These are phyloP conservation scores for Cassiopea andromeda DNA, from an alignment of 30 jellyfish, hydroid and myxozoan genomes.

Conservation along the genomic window DNA sequence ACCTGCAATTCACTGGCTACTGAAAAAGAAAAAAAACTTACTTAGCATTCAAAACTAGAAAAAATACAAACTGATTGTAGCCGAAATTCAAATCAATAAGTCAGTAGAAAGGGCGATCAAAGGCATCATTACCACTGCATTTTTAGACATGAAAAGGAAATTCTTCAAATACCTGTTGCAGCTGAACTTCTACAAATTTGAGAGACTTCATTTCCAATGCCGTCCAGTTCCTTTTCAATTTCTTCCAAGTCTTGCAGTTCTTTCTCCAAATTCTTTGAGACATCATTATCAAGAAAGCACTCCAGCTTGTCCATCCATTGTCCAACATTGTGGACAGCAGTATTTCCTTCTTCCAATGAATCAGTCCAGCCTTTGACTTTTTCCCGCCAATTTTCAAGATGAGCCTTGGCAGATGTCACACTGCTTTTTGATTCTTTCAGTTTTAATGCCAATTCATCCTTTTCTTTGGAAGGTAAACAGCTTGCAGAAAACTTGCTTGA, in stretches of 20 bases:
- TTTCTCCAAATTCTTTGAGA: neutral
- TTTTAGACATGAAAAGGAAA: too few species aligned
- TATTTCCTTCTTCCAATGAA: neutral
- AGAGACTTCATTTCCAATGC: conserved; percentile 1
- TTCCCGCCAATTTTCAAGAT: neutral
- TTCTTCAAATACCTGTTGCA: neutral
- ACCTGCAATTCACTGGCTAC: conserved; percentile 2
- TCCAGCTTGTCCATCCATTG: conserved; percentile 17
- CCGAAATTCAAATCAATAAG: too few species aligned
- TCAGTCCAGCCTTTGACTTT: neutral
- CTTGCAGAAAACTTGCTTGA: neutral
- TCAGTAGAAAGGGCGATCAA: too few species aligned
- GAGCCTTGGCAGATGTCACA: neutral
- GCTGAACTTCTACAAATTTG: neutral
- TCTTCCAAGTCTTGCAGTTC: conserved; percentile 6
- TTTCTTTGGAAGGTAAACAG: neutral
- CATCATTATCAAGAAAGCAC: neutral
- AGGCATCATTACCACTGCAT: too few species aligned
- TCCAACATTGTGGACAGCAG: neutral
- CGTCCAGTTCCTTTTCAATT: conserved; percentile 21
- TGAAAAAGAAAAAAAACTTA: neutral
- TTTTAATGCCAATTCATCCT: neutral
- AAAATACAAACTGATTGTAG: neutral
- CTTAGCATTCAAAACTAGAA: neutral
- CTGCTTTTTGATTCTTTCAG: neutral